A percentile compares a stretch with the other conserved stretches of the same genome.
Evolutionary conservation across 1,140 invertebrate species (phyloP).

Genomic region (Drosophila auraria): DNA sequence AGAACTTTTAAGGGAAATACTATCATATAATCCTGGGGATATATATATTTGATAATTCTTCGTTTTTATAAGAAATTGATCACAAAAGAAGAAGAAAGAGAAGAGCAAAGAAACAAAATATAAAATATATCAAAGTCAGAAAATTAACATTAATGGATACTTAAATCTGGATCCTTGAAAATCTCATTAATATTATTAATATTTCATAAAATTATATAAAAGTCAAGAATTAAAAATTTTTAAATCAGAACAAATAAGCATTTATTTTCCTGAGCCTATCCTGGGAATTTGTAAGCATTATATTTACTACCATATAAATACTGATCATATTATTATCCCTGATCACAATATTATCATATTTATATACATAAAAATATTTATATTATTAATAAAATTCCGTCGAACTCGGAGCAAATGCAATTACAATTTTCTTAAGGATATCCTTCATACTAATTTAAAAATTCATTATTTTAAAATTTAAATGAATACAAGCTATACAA

Average conservation of each 20-base stretch:
- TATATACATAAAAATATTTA: too few species aligned
- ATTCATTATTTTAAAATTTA: too few species aligned
- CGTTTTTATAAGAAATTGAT: not conserved
- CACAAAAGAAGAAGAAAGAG: too few species aligned
- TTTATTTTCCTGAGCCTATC: not conserved
- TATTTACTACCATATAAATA: not conserved
- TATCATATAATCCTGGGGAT: not conserved
- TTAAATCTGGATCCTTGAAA: not conserved
- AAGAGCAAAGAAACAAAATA: not conserved
- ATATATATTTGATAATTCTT: not conserved
- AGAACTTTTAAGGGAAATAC: not conserved
- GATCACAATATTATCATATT: too few species aligned
- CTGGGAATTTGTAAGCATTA: not conserved
- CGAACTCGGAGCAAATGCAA: too few species aligned
- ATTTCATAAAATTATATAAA: not conserved
- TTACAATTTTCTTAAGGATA: too few species aligned
- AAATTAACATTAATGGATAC: too few species aligned
- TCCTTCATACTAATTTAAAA: not conserved
- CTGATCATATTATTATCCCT: not conserved
- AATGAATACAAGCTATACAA: not conserved
- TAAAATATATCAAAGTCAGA: too few species aligned
- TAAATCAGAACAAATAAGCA: too few species aligned
- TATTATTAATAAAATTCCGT: too few species aligned
- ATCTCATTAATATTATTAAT: not conserved
- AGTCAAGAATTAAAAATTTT: not conserved